phyloP scores from a whole-genome alignment of 35 echinoderm and acorn worm species.

The Anneissia japonica region DNA sequence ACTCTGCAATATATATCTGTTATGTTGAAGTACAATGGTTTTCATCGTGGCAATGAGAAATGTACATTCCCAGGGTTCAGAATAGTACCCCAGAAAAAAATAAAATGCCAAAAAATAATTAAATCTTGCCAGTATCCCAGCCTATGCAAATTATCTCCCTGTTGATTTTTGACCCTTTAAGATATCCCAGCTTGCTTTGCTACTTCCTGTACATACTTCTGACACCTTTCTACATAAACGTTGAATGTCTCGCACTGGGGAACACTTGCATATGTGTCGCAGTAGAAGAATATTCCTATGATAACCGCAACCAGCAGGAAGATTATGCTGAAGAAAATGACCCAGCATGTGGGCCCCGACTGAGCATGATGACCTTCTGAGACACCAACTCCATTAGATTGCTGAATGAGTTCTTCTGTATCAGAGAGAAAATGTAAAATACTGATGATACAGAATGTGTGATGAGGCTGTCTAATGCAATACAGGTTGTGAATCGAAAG shows the following conservation, averaged over 20 bases:
- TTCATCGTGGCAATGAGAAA: too few relatives aligned
- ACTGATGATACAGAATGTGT: too few relatives aligned
- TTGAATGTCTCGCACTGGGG: conserved; percentile 1
- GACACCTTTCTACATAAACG: background rate
- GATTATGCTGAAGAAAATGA: conserved; percentile 40
- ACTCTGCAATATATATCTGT: too few relatives aligned
- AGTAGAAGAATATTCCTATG: conserved; percentile 58
- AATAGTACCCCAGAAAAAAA: too few relatives aligned
- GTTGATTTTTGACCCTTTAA: background rate
- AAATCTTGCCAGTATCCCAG: too few relatives aligned
- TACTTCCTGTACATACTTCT: background rate
- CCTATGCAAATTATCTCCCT: too few relatives aligned
- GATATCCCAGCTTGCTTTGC: background rate
- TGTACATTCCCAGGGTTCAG: too few relatives aligned
- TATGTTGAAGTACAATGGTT: too few relatives aligned
- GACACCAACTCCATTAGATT: background rate
- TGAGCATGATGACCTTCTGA: background rate
- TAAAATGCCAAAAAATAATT: too few relatives aligned
- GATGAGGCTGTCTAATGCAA: too few relatives aligned
- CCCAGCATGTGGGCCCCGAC: conserved; percentile 36
- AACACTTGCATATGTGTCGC: conserved; percentile 19
- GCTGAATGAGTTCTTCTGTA: background rate
- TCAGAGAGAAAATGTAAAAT: background rate
- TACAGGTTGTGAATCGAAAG: too few relatives aligned
- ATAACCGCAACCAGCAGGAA: conserved; percentile 34